These are phyloP conservation scores for Creontiades dilutus DNA, from an alignment of 2,888 invertebrate genomes.

Conservation along the genomic window DNA sequence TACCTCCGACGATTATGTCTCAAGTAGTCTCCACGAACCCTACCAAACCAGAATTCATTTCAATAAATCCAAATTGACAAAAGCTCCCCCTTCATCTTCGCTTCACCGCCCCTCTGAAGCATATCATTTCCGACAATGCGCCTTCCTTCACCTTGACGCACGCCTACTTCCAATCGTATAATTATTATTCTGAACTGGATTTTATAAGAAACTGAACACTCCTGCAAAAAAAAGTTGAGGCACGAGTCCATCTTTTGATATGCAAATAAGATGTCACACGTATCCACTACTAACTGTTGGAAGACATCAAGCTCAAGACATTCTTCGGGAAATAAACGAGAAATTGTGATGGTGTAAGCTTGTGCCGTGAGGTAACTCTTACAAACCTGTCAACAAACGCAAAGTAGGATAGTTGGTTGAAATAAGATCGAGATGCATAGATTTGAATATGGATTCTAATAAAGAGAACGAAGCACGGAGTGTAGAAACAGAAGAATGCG, in stretches of 20 bases:
- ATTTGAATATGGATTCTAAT: no score
- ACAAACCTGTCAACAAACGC: no score
- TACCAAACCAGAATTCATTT: conserved; percentile 47
- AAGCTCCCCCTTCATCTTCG: conserved; percentile 27
- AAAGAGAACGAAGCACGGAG: no score
- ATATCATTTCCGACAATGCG: conserved; percentile 55
- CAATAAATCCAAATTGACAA: conserved; percentile 59
- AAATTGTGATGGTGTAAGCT: no score
- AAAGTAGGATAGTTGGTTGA: no score
- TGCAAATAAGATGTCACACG: conserved; percentile 9
- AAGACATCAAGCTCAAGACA: no score
- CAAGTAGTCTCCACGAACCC: conserved; percentile 53
- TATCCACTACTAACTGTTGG: not conserved
- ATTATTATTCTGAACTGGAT: conserved; percentile 18
- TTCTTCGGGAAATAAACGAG: no score
- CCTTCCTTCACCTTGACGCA: conserved; percentile 18
- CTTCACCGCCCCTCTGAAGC: not conserved
- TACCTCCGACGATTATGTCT: conserved; percentile 56
- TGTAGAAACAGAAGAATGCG: no score
- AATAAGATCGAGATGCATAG: no score
- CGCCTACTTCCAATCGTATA: conserved; percentile 47
- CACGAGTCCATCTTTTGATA: conserved; percentile 23
- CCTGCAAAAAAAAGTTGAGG: not conserved
- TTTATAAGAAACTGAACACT: not conserved
- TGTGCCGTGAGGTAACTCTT: no score